Evolutionary conservation across 2,113 vertebrate genomes (phyloP).

Genomic region (Actinemys pallida): DNA sequence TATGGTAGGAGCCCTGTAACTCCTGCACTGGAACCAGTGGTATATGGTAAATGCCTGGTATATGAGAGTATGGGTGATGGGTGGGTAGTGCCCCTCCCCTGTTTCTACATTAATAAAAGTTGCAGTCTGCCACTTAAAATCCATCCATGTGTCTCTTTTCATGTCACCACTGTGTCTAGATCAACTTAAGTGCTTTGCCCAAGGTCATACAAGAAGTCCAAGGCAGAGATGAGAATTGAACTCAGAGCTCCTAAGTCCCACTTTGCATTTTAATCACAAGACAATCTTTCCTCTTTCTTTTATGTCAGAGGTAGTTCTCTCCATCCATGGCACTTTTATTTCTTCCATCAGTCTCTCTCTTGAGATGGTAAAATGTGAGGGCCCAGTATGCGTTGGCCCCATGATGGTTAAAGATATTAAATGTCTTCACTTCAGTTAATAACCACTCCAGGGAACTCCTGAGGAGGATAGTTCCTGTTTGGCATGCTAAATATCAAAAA

Average conservation of each 20-base stretch:
- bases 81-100: background rate
- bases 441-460: background rate
- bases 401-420: background rate
- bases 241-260: background rate
- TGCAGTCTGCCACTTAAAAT: background rate
- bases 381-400: background rate
- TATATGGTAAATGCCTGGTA: background rate
- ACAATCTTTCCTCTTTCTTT: background rate
- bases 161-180: background rate
- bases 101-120: background rate
- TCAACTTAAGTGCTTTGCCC: background rate
- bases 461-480: background rate
- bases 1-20: background rate
- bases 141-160: background rate
- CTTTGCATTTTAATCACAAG: background rate
- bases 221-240: background rate
- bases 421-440: slow-evolving; percentile 11
- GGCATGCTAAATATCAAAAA: slow-evolving; percentile 13
- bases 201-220: background rate
- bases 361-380: background rate
- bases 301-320: background rate
- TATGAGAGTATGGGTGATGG: background rate
- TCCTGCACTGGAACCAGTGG: background rate
- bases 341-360: background rate
- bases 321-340: background rate